Evolutionary conservation across 1,140 invertebrate species (phyloP).

Genomic region (Achroia grisella): DNA sequence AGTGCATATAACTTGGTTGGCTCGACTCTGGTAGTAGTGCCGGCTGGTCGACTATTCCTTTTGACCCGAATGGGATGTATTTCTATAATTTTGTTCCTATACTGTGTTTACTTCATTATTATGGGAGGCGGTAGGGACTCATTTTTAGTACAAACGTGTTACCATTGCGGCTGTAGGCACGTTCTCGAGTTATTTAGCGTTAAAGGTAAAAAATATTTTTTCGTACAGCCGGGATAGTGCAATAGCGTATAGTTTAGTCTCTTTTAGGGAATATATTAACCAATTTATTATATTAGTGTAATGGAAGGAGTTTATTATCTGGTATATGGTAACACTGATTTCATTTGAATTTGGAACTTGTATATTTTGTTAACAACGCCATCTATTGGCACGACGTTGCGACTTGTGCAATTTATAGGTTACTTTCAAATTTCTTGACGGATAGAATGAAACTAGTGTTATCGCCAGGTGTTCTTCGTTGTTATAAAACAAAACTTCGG

Average conservation of each 20-base stretch:
- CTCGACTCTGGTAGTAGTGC: too few relatives aligned
- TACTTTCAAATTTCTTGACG: neutral
- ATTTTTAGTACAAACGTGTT: constrained; percentile 63
- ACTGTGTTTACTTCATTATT: constrained; percentile 9
- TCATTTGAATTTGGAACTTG: neutral
- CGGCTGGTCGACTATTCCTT: too few relatives aligned
- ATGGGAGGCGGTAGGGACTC: constrained; percentile 45
- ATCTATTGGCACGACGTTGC: too few relatives aligned
- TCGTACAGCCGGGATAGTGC: constrained; percentile 66
- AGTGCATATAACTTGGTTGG: too few relatives aligned
- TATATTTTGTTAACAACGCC: neutral
- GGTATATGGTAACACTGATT: neutral
- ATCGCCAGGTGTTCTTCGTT: neutral
- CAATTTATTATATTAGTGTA: constrained; percentile 5
- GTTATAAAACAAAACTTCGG: neutral
- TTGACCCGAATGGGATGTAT: neutral
- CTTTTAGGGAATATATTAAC: constrained; percentile 22
- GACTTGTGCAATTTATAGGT: too few relatives aligned
- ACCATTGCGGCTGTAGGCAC: constrained; percentile 61
- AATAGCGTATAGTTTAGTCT: constrained; percentile 48
- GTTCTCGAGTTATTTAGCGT: constrained; percentile 32
- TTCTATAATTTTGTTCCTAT: constrained; percentile 14
- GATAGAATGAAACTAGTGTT: neutral
- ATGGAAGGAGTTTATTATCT: neutral
- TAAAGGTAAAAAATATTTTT: constrained; percentile 39